Base-by-base conservation (phyloP, 2,113 vertebrate genomes). In the Odocoileus virginianus region DNA sequence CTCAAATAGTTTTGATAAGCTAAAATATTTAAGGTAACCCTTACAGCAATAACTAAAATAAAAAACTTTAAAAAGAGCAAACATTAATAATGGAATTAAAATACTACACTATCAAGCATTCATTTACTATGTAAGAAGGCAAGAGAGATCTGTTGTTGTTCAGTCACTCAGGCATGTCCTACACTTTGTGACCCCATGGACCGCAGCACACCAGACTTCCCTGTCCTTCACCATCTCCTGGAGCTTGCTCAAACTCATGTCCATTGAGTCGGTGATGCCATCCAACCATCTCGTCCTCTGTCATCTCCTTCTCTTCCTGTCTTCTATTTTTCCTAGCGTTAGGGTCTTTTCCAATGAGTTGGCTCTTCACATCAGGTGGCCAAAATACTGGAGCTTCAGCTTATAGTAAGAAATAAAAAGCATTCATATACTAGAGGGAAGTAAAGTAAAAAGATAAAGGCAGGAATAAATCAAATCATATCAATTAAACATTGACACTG, bases 261-360 rank as follows among this genome's bases (percentile, higher is more conserved):
- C 9, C 19, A 12, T 12, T 71, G n/a, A 71, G n/a, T 36, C 1
- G 1, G 10, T 40, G 67, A 71, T 71, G n/a, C n/a, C 1, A 0
- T 40, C 67, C 19, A 40, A 23, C n/a, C 67, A 71, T 23, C n/a
- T 71, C 0, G 0, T 23, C 9, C 67, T 40, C 67, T 71, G 67
- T 40, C 67, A 12, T 71, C 36, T 19, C 67, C 67, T 71, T 40
- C 10, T 40, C 19, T 71, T 71, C n/a, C 67, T 23, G n/a, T 40
- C n/a, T 71, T 40, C 19, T 40, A 23, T 71, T n/a, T 71, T 23
- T 71, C 64, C n/a, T 2, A 40, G 9, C 5, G 0, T 71, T 36
- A 36, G n/a, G 64, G n/a, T 36, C 19, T 71, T 36, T 36, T 40
- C 67, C 67, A 71, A 12, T 71, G 67, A 71, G n/a, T 40, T 71